Base-by-base conservation (phyloP, 2,888 invertebrate genomes). In the Agrilus biguttatus region DNA sequence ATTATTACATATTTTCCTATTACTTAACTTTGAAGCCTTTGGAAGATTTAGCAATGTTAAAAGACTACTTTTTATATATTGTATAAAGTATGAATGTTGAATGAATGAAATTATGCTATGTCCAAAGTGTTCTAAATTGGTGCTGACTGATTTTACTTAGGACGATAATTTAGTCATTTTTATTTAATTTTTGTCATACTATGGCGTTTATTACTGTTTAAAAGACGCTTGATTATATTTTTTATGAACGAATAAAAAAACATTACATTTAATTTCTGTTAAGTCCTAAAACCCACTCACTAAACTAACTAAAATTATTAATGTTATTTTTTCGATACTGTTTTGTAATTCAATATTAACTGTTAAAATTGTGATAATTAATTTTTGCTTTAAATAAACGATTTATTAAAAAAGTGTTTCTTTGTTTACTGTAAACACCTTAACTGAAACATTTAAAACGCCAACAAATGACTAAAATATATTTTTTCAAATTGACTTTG, bases 341-440 rank as follows among this genome's bases (percentile, higher is more conserved):
- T 17, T 14, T 36, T 17, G 36, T 14, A 36, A 36, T 12, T 36
- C 17, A 17, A 36, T 36, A 17, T 60, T 61, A 62, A 64, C 63
- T 66, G 67, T 66, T 66, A 65, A 62, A 58, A 62, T 64, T 67
- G 67, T 67, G 67, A 67, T 67, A 67, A 66, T 65, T 63, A 66
- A 66, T 67, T 66, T 64, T 62, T 63, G 28, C 28, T 28, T 28
- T 28, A 28, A 28, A 28, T 28, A 28, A 28, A 28, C 28, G 28
- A 28, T 28, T 28, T 28, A 28, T 28, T 28, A 28, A 28, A 28
- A 28, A 28, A 10, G 8, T 28, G 10, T 28, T 28, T 28, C 2
- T 28, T 28, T 23, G 6, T 3, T 23, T 23, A 2, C 23, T 23
- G 6, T 10, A 10, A 2, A 10, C 8, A 28, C 28, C 10, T 10